Percentiles rank a stretch among this genome's conserved stretches.
Evolutionary conservation across 2,797 vertebrate species (phyloP).

Genomic region (Pseudopleuronectes americanus): DNA sequence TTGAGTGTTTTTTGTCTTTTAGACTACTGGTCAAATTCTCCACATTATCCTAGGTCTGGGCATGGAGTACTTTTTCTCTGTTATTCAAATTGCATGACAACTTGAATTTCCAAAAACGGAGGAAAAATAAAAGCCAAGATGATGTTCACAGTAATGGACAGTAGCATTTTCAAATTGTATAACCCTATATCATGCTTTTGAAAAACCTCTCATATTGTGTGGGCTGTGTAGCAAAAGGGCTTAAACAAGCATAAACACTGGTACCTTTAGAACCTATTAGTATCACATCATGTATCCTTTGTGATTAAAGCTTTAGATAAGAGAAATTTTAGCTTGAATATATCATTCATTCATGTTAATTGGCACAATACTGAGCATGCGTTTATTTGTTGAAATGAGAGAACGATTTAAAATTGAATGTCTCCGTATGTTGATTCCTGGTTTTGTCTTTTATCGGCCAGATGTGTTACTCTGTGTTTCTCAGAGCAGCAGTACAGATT

Average conservation of each 20-base stretch:
- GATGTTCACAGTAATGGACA: neutral
- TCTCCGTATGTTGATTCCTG: neutral
- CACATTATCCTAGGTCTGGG: too few species aligned
- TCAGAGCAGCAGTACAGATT: slow-evolving; percentile 16
- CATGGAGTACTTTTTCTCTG: too few species aligned
- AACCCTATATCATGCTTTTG: neutral
- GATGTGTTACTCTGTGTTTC: neutral
- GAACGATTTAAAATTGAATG: neutral
- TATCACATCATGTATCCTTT: too few species aligned
- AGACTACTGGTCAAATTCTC: too few species aligned
- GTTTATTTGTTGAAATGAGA: slow-evolving; percentile 7
- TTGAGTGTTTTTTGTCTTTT: too few species aligned
- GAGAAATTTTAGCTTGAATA: neutral
- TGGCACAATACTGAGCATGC: slow-evolving; percentile 14
- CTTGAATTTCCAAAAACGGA: too few species aligned
- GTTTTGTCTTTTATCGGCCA: neutral
- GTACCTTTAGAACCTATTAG: too few species aligned
- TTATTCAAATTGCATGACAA: too few species aligned
- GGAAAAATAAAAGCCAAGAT: too few species aligned
- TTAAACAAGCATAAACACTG: neutral
- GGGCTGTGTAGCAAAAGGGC: slow-evolving; percentile 5
- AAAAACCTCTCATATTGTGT: neutral
- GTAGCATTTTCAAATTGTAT: neutral
- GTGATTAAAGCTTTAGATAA: too few species aligned
- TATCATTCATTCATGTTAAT: neutral